Percentiles rank a stretch among this genome's conserved stretches.
phyloP scores from a whole-genome alignment of 2,888 invertebrate genomes.

The Brachyopa scutellaris region DNA sequence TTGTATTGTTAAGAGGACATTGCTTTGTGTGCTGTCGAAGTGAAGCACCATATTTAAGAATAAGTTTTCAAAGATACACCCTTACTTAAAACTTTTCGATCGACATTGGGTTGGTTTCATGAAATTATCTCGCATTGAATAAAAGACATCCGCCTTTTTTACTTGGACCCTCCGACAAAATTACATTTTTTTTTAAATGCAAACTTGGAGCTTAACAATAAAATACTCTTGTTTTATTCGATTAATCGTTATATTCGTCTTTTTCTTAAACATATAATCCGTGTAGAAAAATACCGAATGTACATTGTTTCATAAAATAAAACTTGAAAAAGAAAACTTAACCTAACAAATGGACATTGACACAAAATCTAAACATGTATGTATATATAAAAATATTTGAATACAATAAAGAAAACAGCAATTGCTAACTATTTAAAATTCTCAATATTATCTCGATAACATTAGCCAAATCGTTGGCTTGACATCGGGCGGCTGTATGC shows the following conservation, averaged over 20 bases:
- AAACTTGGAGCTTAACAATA: conserved; percentile 10
- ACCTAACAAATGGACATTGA: conserved; percentile 38
- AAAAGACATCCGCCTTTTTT: too few relatives aligned
- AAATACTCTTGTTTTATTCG: conserved; percentile 39
- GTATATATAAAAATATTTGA: too few relatives aligned
- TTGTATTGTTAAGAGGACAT: too few relatives aligned
- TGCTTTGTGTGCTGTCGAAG: too few relatives aligned
- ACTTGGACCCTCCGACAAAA: too few relatives aligned
- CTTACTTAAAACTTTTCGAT: too few relatives aligned
- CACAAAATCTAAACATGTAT: too few relatives aligned
- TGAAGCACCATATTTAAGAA: too few relatives aligned
- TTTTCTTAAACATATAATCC: conserved; percentile 2
- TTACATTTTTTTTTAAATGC: too few relatives aligned
- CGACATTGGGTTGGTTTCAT: too few relatives aligned
- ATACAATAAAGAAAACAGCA: neutral
- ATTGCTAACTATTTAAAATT: conserved; percentile 74
- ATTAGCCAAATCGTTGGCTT: conserved; percentile 75
- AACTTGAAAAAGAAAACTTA: conserved; percentile 20
- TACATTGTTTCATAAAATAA: conserved; percentile 19
- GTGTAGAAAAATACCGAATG: conserved; percentile 58
- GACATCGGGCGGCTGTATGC: conserved; percentile 57
- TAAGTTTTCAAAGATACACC: too few relatives aligned
- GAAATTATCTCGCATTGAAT: too few relatives aligned
- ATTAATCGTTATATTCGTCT: conserved; percentile 14
- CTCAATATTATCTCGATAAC: conserved; percentile 75